Percentiles rank a stretch among this genome's conserved stretches.
Evolutionary conservation across 2,888 invertebrate genomes (phyloP).

Genomic region (Hermodice carunculata): DNA sequence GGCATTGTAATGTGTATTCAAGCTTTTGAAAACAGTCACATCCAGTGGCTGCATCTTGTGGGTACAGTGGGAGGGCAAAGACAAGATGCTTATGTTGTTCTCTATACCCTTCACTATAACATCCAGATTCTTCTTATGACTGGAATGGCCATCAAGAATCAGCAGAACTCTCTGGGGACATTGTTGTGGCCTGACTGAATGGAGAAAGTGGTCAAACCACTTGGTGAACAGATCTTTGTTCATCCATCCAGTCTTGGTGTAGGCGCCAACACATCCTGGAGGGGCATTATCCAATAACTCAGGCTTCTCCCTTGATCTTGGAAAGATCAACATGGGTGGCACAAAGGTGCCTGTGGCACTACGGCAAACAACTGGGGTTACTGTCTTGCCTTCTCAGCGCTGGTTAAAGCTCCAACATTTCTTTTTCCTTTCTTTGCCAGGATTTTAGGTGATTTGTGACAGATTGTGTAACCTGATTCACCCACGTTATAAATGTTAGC

Average conservation of each 20-base stretch:
- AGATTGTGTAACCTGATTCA: constrained; percentile 35
- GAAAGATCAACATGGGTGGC: too few species aligned
- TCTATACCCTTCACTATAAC: too few species aligned
- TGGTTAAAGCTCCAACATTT: constrained; percentile 18
- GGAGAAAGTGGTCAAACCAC: constrained; percentile 2
- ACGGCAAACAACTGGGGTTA: too few species aligned
- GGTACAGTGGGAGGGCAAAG: constrained; percentile 3
- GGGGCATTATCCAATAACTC: constrained; percentile 9
- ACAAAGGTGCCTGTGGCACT: too few species aligned
- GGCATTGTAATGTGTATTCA: constrained; percentile 7
- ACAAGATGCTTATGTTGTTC: too few species aligned
- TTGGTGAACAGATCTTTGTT: background rate
- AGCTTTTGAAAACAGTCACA: constrained; percentile 7
- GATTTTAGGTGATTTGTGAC: constrained; percentile 30
- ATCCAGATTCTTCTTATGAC: too few species aligned
- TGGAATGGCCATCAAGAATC: constrained; percentile 63
- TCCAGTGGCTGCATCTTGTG: constrained; percentile 12
- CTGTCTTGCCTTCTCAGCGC: too few species aligned
- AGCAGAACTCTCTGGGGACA: constrained; percentile 52
- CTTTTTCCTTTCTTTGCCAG: constrained; percentile 25
- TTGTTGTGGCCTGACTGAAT: background rate
- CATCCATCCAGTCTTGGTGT: constrained; percentile 11
- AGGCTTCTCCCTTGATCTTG: too few species aligned
- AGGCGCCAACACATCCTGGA: background rate
- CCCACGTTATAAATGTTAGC: constrained; percentile 33